Evolutionary conservation across 2,113 vertebrate genomes (phyloP), one percentile per base, ranked within the genome.

Genomic region (Oxygymnocypris stewartii): DNA sequence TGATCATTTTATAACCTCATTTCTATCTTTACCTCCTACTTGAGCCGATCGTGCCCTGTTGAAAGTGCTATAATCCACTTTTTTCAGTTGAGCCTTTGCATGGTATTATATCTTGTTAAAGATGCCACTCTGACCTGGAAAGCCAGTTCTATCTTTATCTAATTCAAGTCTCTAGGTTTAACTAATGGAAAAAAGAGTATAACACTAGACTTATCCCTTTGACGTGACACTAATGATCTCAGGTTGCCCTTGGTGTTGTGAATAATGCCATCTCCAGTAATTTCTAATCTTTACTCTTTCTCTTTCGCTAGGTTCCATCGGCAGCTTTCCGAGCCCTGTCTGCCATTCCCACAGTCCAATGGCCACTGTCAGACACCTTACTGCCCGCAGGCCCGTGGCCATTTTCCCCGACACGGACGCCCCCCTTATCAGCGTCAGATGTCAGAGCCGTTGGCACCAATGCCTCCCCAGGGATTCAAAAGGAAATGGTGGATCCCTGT

Each of bases 401-500:
- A 71, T 9, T 90, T 95, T 3, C 88, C 92, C 0, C 92, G 92
- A 6, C 95, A 95, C 42, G 87, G 90, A 37, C 95, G 96, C 12
- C 97, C 96, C 0, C 47, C 93, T 69, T 98, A 97, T 93, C 97
- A 99, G 82, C 94, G 97, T 65, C 96, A 98, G 91, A 95, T 97
- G 87, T 98, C 97, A 0, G 97, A 97, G 87, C 97, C 97, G 0
- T 92, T 96, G 0, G 94, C 95, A 65, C 95, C 95, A 0, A 88
- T 89, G 0, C 94, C 95, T 47, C 89, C 94, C 90, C 95, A 93
- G 91, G 95, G 91, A 90, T 97, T 97, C 93, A 99, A 99, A 97
- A 97, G 92, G 97, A 99, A 91, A 94, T 96, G 89, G 94, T 96
- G 0, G 97, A 99, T 91, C 96, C 96, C 0, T 94, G 94, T 9